phyloP scores from a whole-genome alignment of 37 sponge, comb jelly and placozoan species.

The Petrosia ficiformis region DNA sequence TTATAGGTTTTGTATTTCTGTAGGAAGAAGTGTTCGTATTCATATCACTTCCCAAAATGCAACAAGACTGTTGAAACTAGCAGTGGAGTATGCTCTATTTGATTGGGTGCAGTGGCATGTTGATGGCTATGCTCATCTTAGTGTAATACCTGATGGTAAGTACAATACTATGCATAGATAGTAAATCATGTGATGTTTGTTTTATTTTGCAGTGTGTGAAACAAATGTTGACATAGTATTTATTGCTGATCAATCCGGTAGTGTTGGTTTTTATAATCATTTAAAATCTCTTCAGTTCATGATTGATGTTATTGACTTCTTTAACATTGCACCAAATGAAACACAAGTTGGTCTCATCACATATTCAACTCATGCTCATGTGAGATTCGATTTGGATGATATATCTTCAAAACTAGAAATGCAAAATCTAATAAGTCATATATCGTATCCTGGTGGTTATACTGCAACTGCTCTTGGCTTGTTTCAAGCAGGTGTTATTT shows the following conservation, averaged over 20 bases:
- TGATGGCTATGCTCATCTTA: conserved; percentile 34
- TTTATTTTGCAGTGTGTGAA: conserved; percentile 52
- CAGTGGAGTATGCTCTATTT: conserved; percentile 67
- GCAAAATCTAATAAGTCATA: neutral
- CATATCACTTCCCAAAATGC: neutral
- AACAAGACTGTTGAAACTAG: conserved; percentile 40
- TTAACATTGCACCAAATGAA: conserved; percentile 48
- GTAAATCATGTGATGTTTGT: neutral
- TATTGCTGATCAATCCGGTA: conserved; percentile 83
- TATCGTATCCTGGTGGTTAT: conserved; percentile 56
- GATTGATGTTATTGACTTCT: conserved; percentile 56
- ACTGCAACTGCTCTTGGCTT: conserved; percentile 70
- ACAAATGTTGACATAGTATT: conserved; percentile 69
- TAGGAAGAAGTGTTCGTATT: conserved; percentile 72
- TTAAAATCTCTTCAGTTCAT: conserved; percentile 59
- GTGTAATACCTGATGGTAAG: conserved; percentile 85
- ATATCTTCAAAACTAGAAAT: neutral
- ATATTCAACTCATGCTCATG: conserved; percentile 41
- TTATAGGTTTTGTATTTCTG: neutral
- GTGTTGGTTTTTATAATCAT: conserved; percentile 72
- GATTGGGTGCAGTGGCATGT: conserved; percentile 75
- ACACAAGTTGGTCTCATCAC: conserved; percentile 76
- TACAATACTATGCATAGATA: neutral
- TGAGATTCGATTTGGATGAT: conserved; percentile 45
- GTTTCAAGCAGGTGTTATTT: conserved; percentile 18